phyloP scores from a whole-genome alignment of 1,140 invertebrate species.

The Aphaenogaster ashmeadi region DNA sequence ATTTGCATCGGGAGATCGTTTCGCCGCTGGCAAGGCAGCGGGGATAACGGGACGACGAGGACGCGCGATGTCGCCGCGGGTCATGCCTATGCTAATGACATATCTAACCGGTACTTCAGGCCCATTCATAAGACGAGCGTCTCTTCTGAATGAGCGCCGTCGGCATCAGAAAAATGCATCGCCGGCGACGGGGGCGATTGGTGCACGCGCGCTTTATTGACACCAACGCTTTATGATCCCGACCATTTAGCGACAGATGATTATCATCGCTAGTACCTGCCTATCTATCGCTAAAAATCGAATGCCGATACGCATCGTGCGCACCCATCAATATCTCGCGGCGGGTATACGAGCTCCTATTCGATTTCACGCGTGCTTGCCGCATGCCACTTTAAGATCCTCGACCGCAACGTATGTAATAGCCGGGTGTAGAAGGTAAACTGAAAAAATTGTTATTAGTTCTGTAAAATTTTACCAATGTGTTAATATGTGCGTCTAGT shows the following conservation, averaged over 20 bases:
- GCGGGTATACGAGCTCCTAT: constrained; percentile 4
- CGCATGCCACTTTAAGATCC: not conserved
- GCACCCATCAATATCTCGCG: constrained; percentile 2
- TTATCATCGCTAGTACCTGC: constrained; percentile 20
- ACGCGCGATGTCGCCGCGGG: constrained; percentile 76
- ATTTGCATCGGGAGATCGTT: constrained; percentile 71
- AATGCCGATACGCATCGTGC: constrained; percentile 1
- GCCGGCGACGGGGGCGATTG: not conserved
- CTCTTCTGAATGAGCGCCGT: constrained; percentile 66
- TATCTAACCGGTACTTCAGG: constrained; percentile 68
- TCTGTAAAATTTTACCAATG: not conserved
- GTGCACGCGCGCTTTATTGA: constrained; percentile 35
- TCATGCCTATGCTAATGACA: constrained; percentile 78
- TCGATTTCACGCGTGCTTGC: constrained; percentile 34
- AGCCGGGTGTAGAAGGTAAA: not conserved
- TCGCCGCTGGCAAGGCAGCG: constrained; percentile 75
- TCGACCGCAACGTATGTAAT: not conserved
- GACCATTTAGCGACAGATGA: constrained; percentile 13
- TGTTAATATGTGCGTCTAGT: not conserved
- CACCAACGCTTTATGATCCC: constrained; percentile 31
- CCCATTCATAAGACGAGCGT: constrained; percentile 72
- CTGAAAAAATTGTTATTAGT: constrained; percentile 1
- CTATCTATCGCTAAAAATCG: constrained; percentile 24
- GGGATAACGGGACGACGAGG: constrained; percentile 73
- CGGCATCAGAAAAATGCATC: not conserved